Evolutionary conservation across 2,888 invertebrate genomes (phyloP), one percentile per base, ranked within the genome.

Genomic region (Polymixis flavicincta): DNA sequence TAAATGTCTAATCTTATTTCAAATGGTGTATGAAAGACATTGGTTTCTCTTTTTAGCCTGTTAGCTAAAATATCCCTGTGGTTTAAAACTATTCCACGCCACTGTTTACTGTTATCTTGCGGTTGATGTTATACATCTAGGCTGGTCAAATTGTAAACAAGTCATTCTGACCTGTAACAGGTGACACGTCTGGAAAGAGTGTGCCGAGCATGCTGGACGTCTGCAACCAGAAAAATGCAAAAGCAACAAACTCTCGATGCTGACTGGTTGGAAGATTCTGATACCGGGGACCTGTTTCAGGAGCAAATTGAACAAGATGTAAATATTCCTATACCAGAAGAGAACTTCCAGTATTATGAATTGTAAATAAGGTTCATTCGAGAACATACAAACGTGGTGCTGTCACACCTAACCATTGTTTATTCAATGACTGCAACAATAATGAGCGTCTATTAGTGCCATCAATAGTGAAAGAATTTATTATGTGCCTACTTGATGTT

Each of bases 171-270:
- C 37, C n/a, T 42, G 17, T n/a, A n/a, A 61, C 42, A 61, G 61
- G 37, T 42, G 42, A 7, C 42, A 42, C 14, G 42, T 42, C 61
- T 61, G 61, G 37, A 42, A 61, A 61, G 60, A 60, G 60, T 60
- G 37, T 60, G 60, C 37, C 22, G 60, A 42, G 22, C 37, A 37
- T 61, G 60, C 42, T 61, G 61, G 42, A 61, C 42, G 42, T n/a
- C 61, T 61, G 61, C 61, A 61, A 61, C 42, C 42, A 42, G 42
- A 61, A 61, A 14, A 61, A 61, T n/a, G 14, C 61, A 42, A 61
- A 42, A 42, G 42, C 61, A 61, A 42, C 3, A n/a, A 61, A 42
- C 61, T 61, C 14, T 42, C 42, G 42, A 42, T 42, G 42, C 22
- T 52, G 52, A 42, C 8, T n/a, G n/a, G 25, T n/a, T 42, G 42